A percentile compares a stretch with the other conserved stretches of the same genome.
Evolutionary conservation across 2,888 invertebrate species (phyloP).

Genomic region (Glyphotaelius pellucidus): DNA sequence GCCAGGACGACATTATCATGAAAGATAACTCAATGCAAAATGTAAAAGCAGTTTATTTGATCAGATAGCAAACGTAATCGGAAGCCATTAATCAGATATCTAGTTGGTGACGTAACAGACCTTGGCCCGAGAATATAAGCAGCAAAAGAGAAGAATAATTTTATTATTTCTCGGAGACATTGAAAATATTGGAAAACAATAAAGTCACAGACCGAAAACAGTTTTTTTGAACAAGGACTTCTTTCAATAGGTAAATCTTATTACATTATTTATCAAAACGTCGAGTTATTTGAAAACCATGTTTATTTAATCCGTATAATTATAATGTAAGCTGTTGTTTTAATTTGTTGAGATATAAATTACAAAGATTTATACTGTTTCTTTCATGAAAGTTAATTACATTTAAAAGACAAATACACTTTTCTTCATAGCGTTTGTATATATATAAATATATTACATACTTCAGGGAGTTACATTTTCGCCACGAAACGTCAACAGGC

Average conservation of each 20-base stretch:
- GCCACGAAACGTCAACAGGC: too few species aligned
- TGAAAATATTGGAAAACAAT: conserved; percentile 2
- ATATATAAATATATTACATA: too few species aligned
- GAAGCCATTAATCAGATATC: conserved; percentile 46
- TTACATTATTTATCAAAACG: neutral
- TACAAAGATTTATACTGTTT: too few species aligned
- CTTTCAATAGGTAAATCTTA: neutral
- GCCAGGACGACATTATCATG: neutral
- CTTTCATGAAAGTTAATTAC: neutral
- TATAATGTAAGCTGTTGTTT: neutral
- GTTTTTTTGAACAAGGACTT: neutral
- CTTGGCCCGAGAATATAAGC: neutral
- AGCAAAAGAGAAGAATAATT: neutral
- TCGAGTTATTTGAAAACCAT: neutral
- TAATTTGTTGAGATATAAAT: too few species aligned
- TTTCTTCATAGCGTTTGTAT: neutral
- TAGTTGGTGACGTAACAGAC: neutral
- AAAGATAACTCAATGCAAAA: conserved; percentile 4
- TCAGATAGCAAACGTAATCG: conserved; percentile 43
- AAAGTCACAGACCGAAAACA: neutral
- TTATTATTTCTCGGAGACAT: neutral
- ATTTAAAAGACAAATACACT: neutral
- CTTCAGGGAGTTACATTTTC: too few species aligned
- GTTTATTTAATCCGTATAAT: too few species aligned
- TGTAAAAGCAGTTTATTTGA: neutral